Evolutionary conservation across 2,113 vertebrate genomes (phyloP).

Genomic region (Ahaetulla prasina): DNA sequence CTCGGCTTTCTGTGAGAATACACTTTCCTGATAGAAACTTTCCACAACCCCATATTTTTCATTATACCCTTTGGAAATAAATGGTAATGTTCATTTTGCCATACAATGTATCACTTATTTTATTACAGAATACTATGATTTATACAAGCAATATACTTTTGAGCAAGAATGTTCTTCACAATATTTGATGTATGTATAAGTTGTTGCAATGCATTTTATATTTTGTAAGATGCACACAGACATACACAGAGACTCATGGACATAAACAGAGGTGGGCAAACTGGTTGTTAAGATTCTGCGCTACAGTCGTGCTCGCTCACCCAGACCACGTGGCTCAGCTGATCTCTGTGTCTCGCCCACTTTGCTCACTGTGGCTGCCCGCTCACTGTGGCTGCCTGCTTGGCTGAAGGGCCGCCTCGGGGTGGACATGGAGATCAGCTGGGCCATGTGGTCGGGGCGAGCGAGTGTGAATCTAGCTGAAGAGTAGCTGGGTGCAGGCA

Average conservation of each 20-base stretch:
- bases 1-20: neutral
- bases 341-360: too few species aligned
- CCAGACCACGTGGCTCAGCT: too few species aligned
- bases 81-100: neutral
- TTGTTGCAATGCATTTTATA: slow-evolving; percentile 7
- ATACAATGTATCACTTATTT: neutral
- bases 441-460: too few species aligned
- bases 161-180: neutral
- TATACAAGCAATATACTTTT: neutral
- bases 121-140: neutral
- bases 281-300: too few species aligned
- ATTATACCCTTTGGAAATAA: neutral
- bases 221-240: slow-evolving; percentile 29
- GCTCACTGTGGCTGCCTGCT: too few species aligned
- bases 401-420: too few species aligned
- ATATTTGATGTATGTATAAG: neutral
- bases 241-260: neutral
- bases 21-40: neutral
- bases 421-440: too few species aligned
- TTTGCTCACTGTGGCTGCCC: too few species aligned
- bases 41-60: neutral
- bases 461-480: too few species aligned
- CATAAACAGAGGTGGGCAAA: neutral
- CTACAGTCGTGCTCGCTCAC: too few species aligned
- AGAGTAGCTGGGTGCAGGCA: too few species aligned